Base-by-base conservation (phyloP, 2,888 invertebrate species). In the Tinea pellionella region DNA sequence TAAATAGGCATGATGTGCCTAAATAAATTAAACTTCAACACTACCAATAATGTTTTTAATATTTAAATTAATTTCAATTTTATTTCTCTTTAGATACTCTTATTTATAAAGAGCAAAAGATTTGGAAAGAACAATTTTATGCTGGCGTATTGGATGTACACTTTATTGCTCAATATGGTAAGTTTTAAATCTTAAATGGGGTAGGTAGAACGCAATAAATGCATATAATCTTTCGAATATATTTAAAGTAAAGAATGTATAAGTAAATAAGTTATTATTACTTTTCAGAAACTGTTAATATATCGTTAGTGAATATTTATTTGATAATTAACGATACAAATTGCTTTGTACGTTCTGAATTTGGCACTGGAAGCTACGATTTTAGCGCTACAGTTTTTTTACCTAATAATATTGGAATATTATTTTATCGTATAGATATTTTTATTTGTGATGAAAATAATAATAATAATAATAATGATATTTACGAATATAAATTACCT, bases 141-240 rank as follows among this genome's bases (percentile, higher is more conserved):
- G 79, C 83, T 61, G 69, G 82, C 61, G 68, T 86, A 55, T 68
- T 84, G 32, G 83, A 85, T 63, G 77, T 86, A 62, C 76, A 75
- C 64, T 85, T 75, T 63, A 73, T 68, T 64, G 72, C 75, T 63
- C 51, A 62, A 16, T 63, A 69, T 29, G 64, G 84, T 84, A 68
- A 74, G 78, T 8, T 51, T n/a, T n/a, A n/a, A n/a, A n/a, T n/a
- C n/a, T n/a, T n/a, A n/a, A n/a, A n/a, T n/a, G n/a, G n/a, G n/a
- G n/a, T n/a, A n/a, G n/a, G n/a, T n/a, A n/a, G n/a, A n/a, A n/a
- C n/a, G n/a, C 2, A 51, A 51, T 51, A 24, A 24, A 24, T 24
- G n/a, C n/a, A n/a, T 24, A 24, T 24, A 24, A 24, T 24, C 24
- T 24, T 24, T 24, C 24, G 6, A 24, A 24, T 3, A 6, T 24